Evolutionary conservation across 2,113 vertebrate genomes (phyloP).

Genomic region (Hippocampus abdominalis): DNA sequence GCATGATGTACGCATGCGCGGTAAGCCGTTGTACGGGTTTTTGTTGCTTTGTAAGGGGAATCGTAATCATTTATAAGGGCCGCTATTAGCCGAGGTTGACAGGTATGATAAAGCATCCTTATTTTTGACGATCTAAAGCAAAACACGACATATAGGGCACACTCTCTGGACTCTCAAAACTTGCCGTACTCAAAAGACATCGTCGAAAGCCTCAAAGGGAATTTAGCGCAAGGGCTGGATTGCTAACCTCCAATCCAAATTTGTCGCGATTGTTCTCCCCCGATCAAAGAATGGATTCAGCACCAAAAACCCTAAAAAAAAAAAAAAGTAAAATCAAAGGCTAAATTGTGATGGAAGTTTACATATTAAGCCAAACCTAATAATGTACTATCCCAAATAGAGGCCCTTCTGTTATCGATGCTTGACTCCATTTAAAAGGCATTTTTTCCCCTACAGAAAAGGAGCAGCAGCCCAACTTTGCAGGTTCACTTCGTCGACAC

Average conservation of each 20-base stretch:
- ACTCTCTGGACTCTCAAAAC: too few species aligned
- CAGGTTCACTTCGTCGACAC: neutral
- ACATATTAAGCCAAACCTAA: neutral
- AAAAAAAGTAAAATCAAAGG: slow-evolving; percentile 30
- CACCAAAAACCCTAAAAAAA: slow-evolving; percentile 53
- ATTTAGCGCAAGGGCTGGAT: slow-evolving; percentile 32
- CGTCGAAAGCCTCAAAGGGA: slow-evolving; percentile 56
- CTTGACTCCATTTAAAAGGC: too few species aligned
- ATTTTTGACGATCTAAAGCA: too few species aligned
- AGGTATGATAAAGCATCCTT: too few species aligned
- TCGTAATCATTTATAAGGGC: too few species aligned
- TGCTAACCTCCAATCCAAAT: slow-evolving; percentile 54
- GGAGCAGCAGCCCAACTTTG: neutral
- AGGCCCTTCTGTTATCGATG: too few species aligned
- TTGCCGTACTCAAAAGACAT: neutral
- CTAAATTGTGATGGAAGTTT: slow-evolving; percentile 22
- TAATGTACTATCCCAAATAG: neutral
- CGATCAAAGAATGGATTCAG: slow-evolving; percentile 48
- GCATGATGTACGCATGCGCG: too few species aligned
- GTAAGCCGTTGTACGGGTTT: too few species aligned
- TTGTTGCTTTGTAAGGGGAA: too few species aligned
- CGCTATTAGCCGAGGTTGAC: too few species aligned
- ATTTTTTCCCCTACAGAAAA: too few species aligned
- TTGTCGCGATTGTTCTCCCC: slow-evolving; percentile 36
- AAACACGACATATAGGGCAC: too few species aligned